Conservation (phyloP, 2,113 vertebrate genomes). For the Pachyramphus minor region DNA sequence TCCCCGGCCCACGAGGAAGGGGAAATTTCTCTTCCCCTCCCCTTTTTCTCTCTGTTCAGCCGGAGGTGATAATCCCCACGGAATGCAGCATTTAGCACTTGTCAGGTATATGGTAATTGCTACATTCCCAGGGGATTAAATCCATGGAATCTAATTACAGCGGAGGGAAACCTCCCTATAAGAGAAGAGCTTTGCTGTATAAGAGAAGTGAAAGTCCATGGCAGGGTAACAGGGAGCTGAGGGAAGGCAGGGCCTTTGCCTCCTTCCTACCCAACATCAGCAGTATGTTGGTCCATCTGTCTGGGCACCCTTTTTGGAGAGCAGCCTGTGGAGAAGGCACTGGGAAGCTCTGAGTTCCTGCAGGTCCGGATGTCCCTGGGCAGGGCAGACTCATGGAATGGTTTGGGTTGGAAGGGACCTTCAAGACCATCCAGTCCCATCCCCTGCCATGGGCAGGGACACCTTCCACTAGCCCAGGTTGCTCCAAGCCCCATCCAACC, state of each 20-base stretch:
- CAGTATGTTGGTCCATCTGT: not conserved
- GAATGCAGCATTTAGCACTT: slow-evolving; percentile 70
- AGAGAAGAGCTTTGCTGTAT: not conserved
- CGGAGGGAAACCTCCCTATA: slow-evolving; percentile 25
- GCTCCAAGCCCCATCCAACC: accelerated
- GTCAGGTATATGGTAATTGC: slow-evolving; percentile 71
- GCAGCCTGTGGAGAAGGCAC: accelerated
- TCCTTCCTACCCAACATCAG: accelerated
- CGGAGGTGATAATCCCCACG: slow-evolving; percentile 64
- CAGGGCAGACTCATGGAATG: accelerated
- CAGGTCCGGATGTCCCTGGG: not conserved
- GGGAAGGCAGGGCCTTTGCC: not conserved
- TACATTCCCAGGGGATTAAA: slow-evolving; percentile 62
- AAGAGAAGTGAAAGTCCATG: not conserved
- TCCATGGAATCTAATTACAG: slow-evolving; percentile 63
- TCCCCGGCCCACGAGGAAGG: slow-evolving; percentile 16
- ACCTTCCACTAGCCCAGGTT: accelerated
- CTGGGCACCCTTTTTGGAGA: not conserved
- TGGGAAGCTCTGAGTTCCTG: not conserved
- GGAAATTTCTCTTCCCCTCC: slow-evolving; percentile 33
- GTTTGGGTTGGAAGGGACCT: not conserved
- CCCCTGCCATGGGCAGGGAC: not conserved
- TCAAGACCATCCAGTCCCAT: accelerated
- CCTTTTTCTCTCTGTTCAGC: slow-evolving; percentile 28
- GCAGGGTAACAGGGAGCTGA: not conserved